A percentile compares a stretch with the other conserved stretches of the same genome.
Evolutionary conservation across 1,140 invertebrate species (phyloP).

Genomic region (Odontomachus brunneus): DNA sequence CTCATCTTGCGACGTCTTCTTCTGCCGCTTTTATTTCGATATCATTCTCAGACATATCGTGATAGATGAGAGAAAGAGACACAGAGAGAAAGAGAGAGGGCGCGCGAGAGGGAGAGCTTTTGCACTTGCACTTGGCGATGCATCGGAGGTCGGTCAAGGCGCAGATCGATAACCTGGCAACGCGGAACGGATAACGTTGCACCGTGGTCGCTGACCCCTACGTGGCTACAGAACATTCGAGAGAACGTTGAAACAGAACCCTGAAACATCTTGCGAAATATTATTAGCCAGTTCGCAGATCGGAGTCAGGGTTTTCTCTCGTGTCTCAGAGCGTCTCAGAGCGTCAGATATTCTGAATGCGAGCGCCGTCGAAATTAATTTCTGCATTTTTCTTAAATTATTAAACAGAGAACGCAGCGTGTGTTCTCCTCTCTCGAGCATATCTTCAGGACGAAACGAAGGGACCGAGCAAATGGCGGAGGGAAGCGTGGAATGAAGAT

Average conservation of each 20-base stretch:
- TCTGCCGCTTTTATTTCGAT: constrained; percentile 26
- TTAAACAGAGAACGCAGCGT: not conserved
- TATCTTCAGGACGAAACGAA: not conserved
- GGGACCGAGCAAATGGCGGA: not conserved
- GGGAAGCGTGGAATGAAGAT: no score
- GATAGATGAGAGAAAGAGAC: not conserved
- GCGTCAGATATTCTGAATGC: no score
- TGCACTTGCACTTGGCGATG: constrained; percentile 84
- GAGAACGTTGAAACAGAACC: constrained; percentile 32
- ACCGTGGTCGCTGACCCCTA: constrained; percentile 77
- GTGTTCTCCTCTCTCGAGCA: no score
- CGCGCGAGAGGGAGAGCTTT: constrained; percentile 73
- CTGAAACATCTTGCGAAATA: constrained; percentile 29
- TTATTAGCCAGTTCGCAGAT: not conserved
- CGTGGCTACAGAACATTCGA: constrained; percentile 58
- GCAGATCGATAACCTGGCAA: constrained; percentile 84
- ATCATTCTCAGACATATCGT: not conserved
- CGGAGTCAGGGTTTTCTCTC: not conserved
- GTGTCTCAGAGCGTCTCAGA: not conserved
- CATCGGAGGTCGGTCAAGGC: constrained; percentile 84
- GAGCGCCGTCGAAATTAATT: not conserved
- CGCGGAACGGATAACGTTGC: constrained; percentile 80
- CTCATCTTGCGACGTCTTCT: not conserved
- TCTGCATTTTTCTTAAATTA: not conserved
- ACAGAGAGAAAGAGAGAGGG: not conserved